phyloP scores from a whole-genome alignment of 2,888 invertebrate genomes.

The Rhyacophila evoluta region DNA sequence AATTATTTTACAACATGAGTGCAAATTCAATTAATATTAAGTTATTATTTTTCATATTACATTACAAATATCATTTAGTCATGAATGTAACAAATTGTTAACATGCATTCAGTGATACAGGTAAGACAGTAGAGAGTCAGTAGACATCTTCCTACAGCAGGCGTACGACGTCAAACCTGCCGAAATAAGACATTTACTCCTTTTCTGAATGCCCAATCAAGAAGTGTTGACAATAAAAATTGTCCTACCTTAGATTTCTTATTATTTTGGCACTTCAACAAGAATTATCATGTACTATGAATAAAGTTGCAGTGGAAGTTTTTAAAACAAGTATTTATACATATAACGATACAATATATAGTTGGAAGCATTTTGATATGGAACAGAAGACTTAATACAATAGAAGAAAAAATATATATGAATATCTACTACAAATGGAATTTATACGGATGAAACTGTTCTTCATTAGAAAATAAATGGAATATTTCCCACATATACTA shows the following conservation, averaged over 20 bases:
- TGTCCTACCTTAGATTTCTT: conserved; percentile 20
- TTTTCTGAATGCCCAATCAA: conserved; percentile 25
- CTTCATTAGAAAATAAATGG: neutral
- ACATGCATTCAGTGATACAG: conserved; percentile 30
- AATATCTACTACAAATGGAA: too few relatives aligned
- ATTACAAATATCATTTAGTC: conserved; percentile 34
- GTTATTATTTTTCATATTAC: conserved; percentile 30
- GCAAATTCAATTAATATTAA: conserved; percentile 37
- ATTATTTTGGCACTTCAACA: conserved; percentile 48
- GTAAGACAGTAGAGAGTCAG: too few relatives aligned
- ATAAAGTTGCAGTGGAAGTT: conserved; percentile 24
- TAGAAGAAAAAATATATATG: too few relatives aligned
- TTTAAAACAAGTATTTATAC: neutral
- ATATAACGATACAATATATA: neutral
- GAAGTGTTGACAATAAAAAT: neutral
- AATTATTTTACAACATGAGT: conserved; percentile 43
- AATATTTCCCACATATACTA: neutral
- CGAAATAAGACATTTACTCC: conserved; percentile 34
- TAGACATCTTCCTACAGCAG: conserved; percentile 35
- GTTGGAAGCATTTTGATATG: conserved; percentile 18
- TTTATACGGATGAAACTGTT: too few relatives aligned
- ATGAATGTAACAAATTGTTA: conserved; percentile 27
- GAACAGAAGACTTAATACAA: neutral
- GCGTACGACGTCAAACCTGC: conserved; percentile 26
- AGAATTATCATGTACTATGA: conserved; percentile 26